phyloP scores from a whole-genome alignment of 2,113 vertebrate species.

The Capreolus pygargus region DNA sequence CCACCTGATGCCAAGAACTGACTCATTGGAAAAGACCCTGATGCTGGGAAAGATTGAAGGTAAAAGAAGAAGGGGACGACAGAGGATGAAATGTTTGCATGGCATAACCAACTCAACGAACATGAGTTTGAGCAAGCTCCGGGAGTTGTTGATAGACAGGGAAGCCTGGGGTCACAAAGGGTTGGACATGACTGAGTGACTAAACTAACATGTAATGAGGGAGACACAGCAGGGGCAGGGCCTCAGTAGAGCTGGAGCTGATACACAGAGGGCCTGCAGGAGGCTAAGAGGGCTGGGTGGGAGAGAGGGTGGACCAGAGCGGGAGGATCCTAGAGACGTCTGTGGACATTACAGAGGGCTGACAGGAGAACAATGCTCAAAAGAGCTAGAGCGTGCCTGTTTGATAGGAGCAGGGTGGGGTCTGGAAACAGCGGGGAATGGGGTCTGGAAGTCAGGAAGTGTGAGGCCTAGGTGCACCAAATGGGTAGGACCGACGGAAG shows the following conservation, averaged over 20 bases:
- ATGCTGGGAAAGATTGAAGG: not conserved
- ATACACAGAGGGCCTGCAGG: not conserved
- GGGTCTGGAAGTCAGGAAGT: too few relatives aligned
- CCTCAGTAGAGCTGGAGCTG: not conserved
- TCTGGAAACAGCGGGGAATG: not conserved
- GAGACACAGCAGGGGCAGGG: not conserved
- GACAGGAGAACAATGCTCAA: not conserved
- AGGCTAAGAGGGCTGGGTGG: not conserved
- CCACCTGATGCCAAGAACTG: not conserved
- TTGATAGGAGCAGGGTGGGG: not conserved
- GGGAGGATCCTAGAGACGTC: not conserved
- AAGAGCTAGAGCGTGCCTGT: not conserved
- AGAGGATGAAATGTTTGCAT: not conserved
- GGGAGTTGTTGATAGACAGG: not conserved
- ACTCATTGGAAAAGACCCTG: not conserved
- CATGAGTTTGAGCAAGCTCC: not conserved
- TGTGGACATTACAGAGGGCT: not conserved
- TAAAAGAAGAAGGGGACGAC: not conserved
- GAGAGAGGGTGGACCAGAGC: not conserved
- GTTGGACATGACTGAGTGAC: not conserved
- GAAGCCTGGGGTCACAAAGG: not conserved
- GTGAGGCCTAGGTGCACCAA: not conserved
- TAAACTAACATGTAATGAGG: not conserved
- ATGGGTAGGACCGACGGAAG: too few relatives aligned
- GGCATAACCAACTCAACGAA: not conserved